phyloP scores from a whole-genome alignment of 2,113 vertebrate genomes.

The Myxocyprinus asiaticus region DNA sequence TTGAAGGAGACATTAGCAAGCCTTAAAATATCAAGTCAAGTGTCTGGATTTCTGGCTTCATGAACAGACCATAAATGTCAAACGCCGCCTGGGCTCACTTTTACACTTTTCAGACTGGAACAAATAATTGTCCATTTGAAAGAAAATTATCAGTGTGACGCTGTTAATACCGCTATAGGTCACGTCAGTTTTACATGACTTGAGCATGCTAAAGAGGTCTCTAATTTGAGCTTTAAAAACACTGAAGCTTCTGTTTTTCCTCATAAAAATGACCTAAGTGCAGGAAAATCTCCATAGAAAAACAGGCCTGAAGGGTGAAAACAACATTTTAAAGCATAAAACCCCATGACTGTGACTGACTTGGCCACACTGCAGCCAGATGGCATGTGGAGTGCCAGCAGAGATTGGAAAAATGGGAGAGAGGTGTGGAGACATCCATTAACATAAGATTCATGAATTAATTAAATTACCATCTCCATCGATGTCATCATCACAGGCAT shows the following conservation, averaged over 20 bases:
- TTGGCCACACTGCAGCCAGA: not conserved
- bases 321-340: constrained; percentile 57
- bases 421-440: not conserved
- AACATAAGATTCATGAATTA: not conserved
- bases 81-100: constrained; percentile 36
- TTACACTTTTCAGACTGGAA: constrained; percentile 33
- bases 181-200: constrained; percentile 21
- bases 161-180: not conserved
- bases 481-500: constrained; percentile 95
- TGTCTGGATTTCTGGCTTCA: constrained; percentile 50
- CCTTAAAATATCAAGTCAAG: constrained; percentile 62
- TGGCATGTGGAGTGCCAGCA: not conserved
- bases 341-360: constrained; percentile 27
- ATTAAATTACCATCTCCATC: constrained; percentile 86
- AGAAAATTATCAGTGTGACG: too few species aligned
- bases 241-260: constrained; percentile 45
- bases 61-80: constrained; percentile 49
- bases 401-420: not conserved
- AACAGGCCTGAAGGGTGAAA: constrained; percentile 33
- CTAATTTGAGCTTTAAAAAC: constrained; percentile 42
- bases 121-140: constrained; percentile 14
- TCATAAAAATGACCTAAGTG: constrained; percentile 54
- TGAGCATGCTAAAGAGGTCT: not conserved
- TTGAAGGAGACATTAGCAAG: constrained; percentile 70
- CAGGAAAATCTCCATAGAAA: constrained; percentile 54